Conservation (phyloP, 2,113 vertebrate species). For the Dipodomys ordii region DNA sequence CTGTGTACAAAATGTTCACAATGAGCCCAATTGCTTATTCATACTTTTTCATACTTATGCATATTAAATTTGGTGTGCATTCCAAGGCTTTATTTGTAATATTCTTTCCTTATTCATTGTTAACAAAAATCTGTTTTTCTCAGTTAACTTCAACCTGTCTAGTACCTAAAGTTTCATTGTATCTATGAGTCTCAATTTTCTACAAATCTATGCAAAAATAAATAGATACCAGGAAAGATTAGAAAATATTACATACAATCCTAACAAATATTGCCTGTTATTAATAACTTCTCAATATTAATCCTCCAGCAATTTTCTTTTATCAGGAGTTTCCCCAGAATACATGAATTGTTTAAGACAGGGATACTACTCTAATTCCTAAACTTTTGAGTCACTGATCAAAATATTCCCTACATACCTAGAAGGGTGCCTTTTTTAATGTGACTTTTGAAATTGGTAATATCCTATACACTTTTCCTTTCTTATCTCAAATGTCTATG, state of each 20-base stretch:
- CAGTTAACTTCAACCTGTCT: not conserved
- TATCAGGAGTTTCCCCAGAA: not conserved
- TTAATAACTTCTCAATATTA: no score
- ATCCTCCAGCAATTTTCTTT: not conserved
- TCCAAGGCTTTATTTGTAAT: not conserved
- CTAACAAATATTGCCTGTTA: no score
- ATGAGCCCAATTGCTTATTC: not conserved
- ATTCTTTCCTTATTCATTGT: not conserved
- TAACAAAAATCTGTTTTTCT: not conserved
- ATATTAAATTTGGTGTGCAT: not conserved
- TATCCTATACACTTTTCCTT: not conserved
- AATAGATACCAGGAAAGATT: not conserved
- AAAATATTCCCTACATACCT: not conserved
- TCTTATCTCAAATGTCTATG: not conserved
- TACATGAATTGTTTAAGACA: rapidly evolving
- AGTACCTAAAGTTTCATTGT: not conserved
- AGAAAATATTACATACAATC: not conserved
- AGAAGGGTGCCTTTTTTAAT: not conserved
- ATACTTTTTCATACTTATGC: not conserved
- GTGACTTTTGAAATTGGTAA: not conserved
- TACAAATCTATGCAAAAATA: not conserved
- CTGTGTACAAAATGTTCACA: not conserved
- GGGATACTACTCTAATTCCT: not conserved
- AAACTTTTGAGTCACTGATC: not conserved
- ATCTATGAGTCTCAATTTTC: not conserved